A percentile compares a stretch with the other conserved stretches of the same genome.
Evolutionary conservation across 2,888 invertebrate species (phyloP).

Genomic region (Aleiodes alternator): DNA sequence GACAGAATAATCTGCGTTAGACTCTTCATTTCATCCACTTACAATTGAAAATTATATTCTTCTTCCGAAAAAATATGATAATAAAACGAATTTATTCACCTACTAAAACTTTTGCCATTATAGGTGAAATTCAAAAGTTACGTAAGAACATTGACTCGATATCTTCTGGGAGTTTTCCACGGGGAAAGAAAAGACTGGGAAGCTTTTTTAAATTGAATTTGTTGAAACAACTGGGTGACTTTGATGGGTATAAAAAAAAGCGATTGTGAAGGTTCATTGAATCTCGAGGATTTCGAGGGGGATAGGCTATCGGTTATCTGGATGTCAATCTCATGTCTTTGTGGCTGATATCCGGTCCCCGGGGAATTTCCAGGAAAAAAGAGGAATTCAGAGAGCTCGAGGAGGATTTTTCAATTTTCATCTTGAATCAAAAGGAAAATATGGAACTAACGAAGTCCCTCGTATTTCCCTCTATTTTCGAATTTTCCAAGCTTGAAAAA

Average conservation of each 20-base stretch:
- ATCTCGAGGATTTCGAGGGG: constrained; percentile 31
- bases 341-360: constrained; percentile 12
- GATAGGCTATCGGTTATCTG: constrained; percentile 32
- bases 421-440: background rate
- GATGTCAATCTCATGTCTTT: constrained; percentile 28
- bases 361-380: background rate
- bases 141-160: constrained; percentile 31
- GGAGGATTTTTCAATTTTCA: constrained; percentile 1
- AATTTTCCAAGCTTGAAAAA: no score
- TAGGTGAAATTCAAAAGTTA: constrained; percentile 46
- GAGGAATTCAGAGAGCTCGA: no score
- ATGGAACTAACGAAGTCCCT: no score
- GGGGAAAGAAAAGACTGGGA: constrained; percentile 8
- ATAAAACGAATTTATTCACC: constrained; percentile 1
- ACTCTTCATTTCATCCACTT: no score
- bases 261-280: constrained; percentile 35
- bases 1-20: no score
- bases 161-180: constrained; percentile 16
- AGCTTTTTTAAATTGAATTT: constrained; percentile 29
- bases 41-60: background rate
- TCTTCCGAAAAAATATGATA: no score
- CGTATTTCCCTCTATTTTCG: no score
- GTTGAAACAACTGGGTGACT: constrained; percentile 32
- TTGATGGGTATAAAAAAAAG: constrained; percentile 30
- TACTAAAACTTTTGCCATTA: constrained; percentile 7